phyloP scores from a whole-genome alignment of 2,113 vertebrate genomes.

The Alligator sinensis region DNA sequence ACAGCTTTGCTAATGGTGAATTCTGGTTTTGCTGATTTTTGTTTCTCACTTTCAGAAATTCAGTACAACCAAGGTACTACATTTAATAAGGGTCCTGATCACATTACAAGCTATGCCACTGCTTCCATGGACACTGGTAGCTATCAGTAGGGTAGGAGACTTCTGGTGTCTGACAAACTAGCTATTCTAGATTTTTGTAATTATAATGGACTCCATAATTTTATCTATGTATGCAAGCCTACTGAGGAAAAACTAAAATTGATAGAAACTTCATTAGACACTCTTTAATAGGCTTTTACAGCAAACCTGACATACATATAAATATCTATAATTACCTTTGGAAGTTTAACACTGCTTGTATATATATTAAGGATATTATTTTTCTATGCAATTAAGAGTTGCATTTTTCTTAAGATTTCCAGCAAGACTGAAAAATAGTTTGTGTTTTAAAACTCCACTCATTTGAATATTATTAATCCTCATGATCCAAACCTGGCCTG shows the following conservation, averaged over 20 bases:
- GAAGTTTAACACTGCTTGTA: not conserved
- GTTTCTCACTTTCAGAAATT: constrained; percentile 32
- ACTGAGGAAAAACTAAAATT: not conserved
- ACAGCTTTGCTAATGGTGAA: constrained; percentile 11
- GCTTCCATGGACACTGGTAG: not conserved
- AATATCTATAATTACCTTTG: not conserved
- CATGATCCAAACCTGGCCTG: not conserved
- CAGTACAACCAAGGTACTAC: not conserved
- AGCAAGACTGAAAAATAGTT: not conserved
- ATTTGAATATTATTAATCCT: not conserved
- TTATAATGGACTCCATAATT: not conserved
- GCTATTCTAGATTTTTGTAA: not conserved
- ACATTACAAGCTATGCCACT: not conserved
- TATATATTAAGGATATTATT: not conserved
- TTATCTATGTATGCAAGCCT: not conserved
- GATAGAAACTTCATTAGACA: not conserved
- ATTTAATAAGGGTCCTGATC: not conserved
- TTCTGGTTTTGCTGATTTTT: constrained; percentile 1
- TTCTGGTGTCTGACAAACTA: not conserved
- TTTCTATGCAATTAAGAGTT: not conserved
- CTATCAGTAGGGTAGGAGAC: no score
- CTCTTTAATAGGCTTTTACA: not conserved
- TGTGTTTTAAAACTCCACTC: not conserved
- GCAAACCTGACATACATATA: not conserved
- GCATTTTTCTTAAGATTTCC: not conserved